A percentile compares a stretch with the other conserved stretches of the same genome.
Evolutionary conservation across 2,888 invertebrate genomes (phyloP).

Genomic region (Oxycera nigricornis): DNA sequence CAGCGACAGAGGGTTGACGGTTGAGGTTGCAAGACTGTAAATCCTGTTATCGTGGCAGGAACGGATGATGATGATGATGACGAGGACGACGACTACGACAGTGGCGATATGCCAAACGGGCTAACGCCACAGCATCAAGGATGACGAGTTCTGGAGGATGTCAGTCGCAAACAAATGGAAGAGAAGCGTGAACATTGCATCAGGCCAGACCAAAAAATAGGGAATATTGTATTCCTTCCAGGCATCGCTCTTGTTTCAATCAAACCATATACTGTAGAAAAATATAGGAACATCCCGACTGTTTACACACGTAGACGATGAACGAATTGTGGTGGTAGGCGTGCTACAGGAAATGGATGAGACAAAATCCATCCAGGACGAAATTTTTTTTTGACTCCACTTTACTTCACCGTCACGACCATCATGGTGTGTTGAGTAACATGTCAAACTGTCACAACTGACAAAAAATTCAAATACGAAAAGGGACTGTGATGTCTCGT

Average conservation of each 20-base stretch:
- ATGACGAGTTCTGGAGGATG: background rate
- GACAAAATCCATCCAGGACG: too few species aligned
- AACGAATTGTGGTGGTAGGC: background rate
- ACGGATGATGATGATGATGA: background rate
- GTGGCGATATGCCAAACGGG: slow-evolving; percentile 10
- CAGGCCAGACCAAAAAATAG: slow-evolving; percentile 1
- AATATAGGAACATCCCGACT: background rate
- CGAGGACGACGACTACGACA: background rate
- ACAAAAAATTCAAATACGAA: slow-evolving; percentile 30
- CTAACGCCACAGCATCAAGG: background rate
- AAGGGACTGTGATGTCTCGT: slow-evolving; percentile 30
- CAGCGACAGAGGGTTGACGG: slow-evolving; percentile 19
- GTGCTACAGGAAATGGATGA: background rate
- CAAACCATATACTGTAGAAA: slow-evolving; percentile 6
- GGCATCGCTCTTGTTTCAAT: slow-evolving; percentile 35
- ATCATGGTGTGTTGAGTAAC: slow-evolving; percentile 28
- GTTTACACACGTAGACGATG: background rate
- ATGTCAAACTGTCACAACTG: slow-evolving; percentile 40
- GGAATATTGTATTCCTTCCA: slow-evolving; percentile 7
- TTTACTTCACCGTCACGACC: too few species aligned
- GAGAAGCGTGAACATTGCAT: background rate
- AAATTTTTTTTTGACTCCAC: too few species aligned
- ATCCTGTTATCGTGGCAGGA: slow-evolving; percentile 43
- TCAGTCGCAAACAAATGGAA: background rate
- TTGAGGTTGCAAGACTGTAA: slow-evolving; percentile 42